Evolutionary conservation across 2,113 vertebrate species (phyloP), one percentile per base, ranked within the genome.

Genomic region (cattle (Bos taurus)): DNA sequence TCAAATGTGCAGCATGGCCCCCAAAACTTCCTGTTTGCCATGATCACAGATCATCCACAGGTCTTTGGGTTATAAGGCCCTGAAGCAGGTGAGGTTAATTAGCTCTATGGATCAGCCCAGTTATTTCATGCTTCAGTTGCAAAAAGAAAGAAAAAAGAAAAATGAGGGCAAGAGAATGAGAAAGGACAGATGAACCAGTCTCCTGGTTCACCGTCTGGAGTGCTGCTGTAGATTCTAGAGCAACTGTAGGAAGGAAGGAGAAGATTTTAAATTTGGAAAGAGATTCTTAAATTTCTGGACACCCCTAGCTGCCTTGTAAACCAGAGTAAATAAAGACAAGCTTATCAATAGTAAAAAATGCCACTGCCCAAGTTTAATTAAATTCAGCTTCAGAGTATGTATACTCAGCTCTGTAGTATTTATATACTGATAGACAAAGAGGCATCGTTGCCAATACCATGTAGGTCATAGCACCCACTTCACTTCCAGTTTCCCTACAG

Each of bases 401-500:
- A 67, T 23, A n/a, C 71, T 92, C 15, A 91, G 71, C 92, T 78
- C 91, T 86, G 36, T 43, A 71, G 28, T 11, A 93, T 95, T 97
- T 96, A 96, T 46, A n/a, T 43, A 6, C 16, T 52, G 98, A 95
- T 5, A 86, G 52, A 71, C 40, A 43, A 13, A 48, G 15, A 82
- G 96, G 59, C 40, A 36, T 93, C 74, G 13, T 36, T 89, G 62
- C 82, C 84, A 91, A 33, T n/a, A 90, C 81, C 21, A 64, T 13
- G 59, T 4, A 46, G 33, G 94, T 56, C 93, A 96, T 25, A 36
- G 83, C 74, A 67, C 6, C 60, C 77, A 84, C 48, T 95, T 95
- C 87, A 94, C 57, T 91, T 82, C 33, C 6, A 85, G 62, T 97
- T 95, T 96, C 48, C 57, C 30, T 88, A 74, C 85, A 94, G 84